Evolutionary conservation across 2,888 invertebrate species (phyloP).

Genomic region (Trisateles emortualis): DNA sequence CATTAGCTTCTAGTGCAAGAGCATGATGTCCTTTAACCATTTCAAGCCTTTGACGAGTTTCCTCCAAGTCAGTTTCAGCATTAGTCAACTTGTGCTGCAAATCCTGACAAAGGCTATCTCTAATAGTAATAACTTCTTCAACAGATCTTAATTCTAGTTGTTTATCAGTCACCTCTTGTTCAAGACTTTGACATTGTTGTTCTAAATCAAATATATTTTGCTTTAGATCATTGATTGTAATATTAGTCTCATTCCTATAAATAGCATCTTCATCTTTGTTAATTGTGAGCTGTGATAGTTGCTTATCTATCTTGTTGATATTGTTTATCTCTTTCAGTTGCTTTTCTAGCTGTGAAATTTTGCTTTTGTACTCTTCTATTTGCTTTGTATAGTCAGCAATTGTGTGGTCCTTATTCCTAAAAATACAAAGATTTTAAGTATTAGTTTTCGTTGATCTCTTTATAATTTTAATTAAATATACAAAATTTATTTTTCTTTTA

Average conservation of each 20-base stretch:
- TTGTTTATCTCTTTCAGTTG: slow-evolving; percentile 50
- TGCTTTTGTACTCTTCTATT: slow-evolving; percentile 77
- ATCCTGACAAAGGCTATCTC: slow-evolving; percentile 80
- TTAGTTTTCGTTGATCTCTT: neutral
- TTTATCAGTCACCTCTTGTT: slow-evolving; percentile 74
- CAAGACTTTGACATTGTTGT: slow-evolving; percentile 70
- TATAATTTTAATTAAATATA: neutral
- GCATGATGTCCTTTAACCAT: slow-evolving; percentile 84
- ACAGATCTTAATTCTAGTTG: slow-evolving; percentile 76
- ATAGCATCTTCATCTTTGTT: slow-evolving; percentile 22
- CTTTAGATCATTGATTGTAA: slow-evolving; percentile 57
- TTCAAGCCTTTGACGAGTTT: slow-evolving; percentile 78
- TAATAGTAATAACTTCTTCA: slow-evolving; percentile 77
- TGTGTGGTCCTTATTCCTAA: slow-evolving; percentile 79
- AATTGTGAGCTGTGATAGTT: slow-evolving; percentile 50
- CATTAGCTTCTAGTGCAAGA: slow-evolving; percentile 81
- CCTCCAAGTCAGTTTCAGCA: slow-evolving; percentile 69
- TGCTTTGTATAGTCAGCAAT: slow-evolving; percentile 77
- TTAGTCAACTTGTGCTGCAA: slow-evolving; percentile 76
- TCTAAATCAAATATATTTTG: slow-evolving; percentile 65
- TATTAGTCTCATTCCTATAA: slow-evolving; percentile 16
- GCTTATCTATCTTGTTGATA: slow-evolving; percentile 52
- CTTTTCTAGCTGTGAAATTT: slow-evolving; percentile 65
- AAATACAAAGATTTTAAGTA: slow-evolving; percentile 24
- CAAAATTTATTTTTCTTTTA: slow-evolving; percentile 35